Conservation (phyloP, 2,113 vertebrate species). For the Cyphomyrus plagiostoma region DNA sequence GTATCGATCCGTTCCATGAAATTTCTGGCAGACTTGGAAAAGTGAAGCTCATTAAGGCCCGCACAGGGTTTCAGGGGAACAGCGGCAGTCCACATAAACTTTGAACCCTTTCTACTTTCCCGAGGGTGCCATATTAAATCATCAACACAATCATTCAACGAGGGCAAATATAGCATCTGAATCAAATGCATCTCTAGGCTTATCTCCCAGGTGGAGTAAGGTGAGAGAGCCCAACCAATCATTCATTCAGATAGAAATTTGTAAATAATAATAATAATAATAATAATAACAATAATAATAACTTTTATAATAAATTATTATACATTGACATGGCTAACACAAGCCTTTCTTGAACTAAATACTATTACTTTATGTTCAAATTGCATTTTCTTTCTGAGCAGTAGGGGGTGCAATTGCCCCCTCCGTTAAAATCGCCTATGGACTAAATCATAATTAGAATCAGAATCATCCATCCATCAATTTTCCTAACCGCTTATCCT, state of each 20-base stretch:
- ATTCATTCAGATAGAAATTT: too few relatives aligned
- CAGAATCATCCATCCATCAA: too few relatives aligned
- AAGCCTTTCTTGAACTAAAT: neutral
- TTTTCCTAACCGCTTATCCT: too few relatives aligned
- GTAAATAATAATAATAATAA: too few relatives aligned
- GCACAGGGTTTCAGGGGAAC: neutral
- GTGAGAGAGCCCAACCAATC: neutral
- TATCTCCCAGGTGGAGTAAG: neutral
- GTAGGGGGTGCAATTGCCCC: neutral
- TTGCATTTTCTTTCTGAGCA: neutral
- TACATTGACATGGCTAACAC: too few relatives aligned
- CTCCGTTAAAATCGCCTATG: neutral
- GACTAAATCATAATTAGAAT: neutral
- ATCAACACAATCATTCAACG: neutral
- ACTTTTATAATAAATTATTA: too few relatives aligned
- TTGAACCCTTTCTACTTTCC: neutral
- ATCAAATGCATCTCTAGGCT: neutral
- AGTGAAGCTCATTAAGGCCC: neutral
- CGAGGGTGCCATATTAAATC: neutral
- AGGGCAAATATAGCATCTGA: neutral
- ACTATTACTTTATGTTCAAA: neutral
- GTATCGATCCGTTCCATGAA: neutral
- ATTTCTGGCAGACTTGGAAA: neutral
- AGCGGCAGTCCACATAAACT: neutral
- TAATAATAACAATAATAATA: too few relatives aligned